These are phyloP conservation scores for Microcaecilia unicolor DNA, from an alignment of 2,797 vertebrate genomes.

Conservation along the genomic window DNA sequence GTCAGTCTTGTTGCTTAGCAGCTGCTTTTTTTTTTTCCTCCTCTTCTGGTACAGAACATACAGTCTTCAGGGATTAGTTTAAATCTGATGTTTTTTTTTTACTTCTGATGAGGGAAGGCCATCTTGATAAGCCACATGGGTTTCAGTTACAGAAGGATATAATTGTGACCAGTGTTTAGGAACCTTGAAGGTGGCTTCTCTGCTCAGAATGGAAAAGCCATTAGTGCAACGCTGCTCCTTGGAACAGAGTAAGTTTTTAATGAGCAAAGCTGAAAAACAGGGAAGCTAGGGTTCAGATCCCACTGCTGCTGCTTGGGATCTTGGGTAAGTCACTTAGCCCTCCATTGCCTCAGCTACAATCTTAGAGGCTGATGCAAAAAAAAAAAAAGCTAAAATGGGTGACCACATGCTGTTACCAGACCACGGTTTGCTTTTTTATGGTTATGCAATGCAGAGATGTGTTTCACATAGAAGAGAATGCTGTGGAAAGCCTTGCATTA, in stretches of 20 bases:
- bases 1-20: slow-evolving; percentile 63
- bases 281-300: no score
- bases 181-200: slow-evolving; percentile 6
- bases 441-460: no score
- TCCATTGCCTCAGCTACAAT: no score
- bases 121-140: slow-evolving; percentile 12
- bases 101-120: slow-evolving; percentile 15
- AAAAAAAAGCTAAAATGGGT: no score
- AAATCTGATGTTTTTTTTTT: slow-evolving; percentile 34
- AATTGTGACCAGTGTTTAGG: slow-evolving; percentile 17
- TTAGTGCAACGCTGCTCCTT: slow-evolving; percentile 16
- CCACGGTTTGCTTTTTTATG: no score
- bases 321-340: no score
- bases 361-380: no score
- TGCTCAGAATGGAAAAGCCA: neutral
- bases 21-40: slow-evolving; percentile 52
- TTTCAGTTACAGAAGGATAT: slow-evolving; percentile 19
- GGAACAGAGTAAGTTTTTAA: slow-evolving; percentile 5
- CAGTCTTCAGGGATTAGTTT: slow-evolving; percentile 38
- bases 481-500: no score
- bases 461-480: no score
- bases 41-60: slow-evolving; percentile 41
- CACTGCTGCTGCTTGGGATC: no score
- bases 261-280: no score
- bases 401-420: no score